These are phyloP conservation scores for Atractosteus spatula DNA, from an alignment of 2,113 vertebrate genomes.

Conservation along the genomic window DNA sequence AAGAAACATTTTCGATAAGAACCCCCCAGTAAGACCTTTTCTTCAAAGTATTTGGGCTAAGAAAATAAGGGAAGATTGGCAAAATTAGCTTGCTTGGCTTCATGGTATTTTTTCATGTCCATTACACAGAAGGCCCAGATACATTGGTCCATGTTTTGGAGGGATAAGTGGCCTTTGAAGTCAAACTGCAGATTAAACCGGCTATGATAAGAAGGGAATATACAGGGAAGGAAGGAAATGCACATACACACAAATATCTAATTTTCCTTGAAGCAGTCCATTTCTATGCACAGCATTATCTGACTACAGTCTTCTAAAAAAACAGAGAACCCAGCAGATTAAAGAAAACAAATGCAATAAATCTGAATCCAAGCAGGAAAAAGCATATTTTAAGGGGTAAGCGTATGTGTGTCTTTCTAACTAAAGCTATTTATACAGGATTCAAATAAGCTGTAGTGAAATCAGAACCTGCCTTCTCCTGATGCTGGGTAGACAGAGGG, in stretches of 20 bases:
- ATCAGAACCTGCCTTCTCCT: conserved; percentile 59
- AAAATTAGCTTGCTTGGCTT: no score
- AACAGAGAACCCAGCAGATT: background rate
- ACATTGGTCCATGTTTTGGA: no score
- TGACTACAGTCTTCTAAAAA: background rate
- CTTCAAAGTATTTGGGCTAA: no score
- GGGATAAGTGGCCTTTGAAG: no score
- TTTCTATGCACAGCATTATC: background rate
- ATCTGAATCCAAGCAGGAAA: background rate
- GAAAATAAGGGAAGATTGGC: no score
- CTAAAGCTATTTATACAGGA: conserved; percentile 6
- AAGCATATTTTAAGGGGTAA: conserved; percentile 4
- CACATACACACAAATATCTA: background rate
- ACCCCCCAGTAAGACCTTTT: no score
- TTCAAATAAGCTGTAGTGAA: conserved; percentile 21
- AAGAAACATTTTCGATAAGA: background rate
- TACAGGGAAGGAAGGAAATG: background rate
- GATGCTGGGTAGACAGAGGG: conserved; percentile 57
- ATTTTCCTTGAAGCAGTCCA: background rate
- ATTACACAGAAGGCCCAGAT: no score
- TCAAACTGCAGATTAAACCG: no score
- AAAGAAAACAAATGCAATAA: background rate
- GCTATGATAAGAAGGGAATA: no score
- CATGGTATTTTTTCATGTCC: no score
- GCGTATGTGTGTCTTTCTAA: background rate